phyloP scores from a whole-genome alignment of 2,113 vertebrate species.

The Trachemys scripta region DNA sequence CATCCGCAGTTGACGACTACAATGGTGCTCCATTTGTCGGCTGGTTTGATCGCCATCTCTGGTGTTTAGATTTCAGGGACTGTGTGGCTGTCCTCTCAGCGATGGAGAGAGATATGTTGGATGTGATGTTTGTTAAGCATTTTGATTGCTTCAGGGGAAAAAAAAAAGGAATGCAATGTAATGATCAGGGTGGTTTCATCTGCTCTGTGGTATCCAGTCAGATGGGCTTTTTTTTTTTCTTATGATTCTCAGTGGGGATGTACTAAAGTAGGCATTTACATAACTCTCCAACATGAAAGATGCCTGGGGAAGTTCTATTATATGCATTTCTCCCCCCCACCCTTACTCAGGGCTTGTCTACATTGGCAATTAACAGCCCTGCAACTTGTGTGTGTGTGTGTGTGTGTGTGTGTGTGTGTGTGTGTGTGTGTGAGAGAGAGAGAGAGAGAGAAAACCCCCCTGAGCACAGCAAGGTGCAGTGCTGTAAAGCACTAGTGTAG shows the following conservation, averaged over 20 bases:
- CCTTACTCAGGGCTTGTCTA: not conserved
- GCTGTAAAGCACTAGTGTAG: no score
- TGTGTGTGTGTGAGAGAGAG: no score
- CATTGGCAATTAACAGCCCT: no score
- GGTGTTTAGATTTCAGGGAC: not conserved
- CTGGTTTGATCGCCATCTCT: not conserved
- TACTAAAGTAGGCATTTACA: constrained; percentile 34
- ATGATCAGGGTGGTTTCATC: not conserved
- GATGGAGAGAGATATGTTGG: not conserved
- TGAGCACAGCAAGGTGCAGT: no score
- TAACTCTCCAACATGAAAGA: constrained; percentile 37
- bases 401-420: no score
- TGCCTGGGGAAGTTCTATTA: not conserved
- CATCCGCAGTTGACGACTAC: not conserved
- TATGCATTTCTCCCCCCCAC: not conserved
- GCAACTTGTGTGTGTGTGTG: no score
- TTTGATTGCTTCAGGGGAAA: not conserved
- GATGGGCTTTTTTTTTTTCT: not conserved
- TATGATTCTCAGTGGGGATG: not conserved
- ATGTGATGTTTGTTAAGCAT: not conserved
- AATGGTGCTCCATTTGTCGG: not conserved
- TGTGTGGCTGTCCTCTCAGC: not conserved
- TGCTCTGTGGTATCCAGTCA: not conserved
- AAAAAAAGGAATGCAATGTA: no score
- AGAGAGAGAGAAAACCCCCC: no score